phyloP scores from a whole-genome alignment of 2,113 vertebrate species.

The Podocnemis expansa region DNA sequence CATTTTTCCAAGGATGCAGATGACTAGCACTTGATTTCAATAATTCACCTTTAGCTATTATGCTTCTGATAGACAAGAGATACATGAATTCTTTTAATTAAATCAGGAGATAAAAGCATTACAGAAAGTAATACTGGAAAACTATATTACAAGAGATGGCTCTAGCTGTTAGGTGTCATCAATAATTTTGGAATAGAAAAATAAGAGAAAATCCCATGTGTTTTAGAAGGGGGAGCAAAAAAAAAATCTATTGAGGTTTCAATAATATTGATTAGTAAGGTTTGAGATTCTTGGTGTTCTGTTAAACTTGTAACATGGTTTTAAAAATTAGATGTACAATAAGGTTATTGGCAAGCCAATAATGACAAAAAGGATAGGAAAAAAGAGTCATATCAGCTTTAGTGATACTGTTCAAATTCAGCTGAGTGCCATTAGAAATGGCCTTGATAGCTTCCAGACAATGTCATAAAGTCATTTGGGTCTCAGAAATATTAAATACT shows the following conservation, averaged over 20 bases:
- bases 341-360: background rate
- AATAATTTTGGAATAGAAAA: fast-evolving
- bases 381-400: background rate
- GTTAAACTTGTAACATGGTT: background rate
- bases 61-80: background rate
- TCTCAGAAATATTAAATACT: background rate
- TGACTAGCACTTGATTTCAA: background rate
- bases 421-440: background rate
- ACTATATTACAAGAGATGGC: background rate
- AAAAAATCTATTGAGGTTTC: background rate
- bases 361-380: background rate
- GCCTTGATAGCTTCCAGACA: background rate
- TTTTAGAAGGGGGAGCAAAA: background rate
- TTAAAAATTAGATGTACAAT: background rate
- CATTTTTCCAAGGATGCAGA: background rate
- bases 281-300: background rate
- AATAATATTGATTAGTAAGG: background rate
- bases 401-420: background rate
- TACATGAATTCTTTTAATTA: background rate
- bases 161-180: background rate
- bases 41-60: background rate
- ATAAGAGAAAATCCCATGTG: background rate
- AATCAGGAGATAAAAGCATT: background rate
- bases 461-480: background rate
- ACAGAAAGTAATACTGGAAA: background rate